These are phyloP conservation scores for Scomberomorus guttatus DNA, from an alignment of 2,797 vertebrate genomes.

Conservation along the genomic window DNA sequence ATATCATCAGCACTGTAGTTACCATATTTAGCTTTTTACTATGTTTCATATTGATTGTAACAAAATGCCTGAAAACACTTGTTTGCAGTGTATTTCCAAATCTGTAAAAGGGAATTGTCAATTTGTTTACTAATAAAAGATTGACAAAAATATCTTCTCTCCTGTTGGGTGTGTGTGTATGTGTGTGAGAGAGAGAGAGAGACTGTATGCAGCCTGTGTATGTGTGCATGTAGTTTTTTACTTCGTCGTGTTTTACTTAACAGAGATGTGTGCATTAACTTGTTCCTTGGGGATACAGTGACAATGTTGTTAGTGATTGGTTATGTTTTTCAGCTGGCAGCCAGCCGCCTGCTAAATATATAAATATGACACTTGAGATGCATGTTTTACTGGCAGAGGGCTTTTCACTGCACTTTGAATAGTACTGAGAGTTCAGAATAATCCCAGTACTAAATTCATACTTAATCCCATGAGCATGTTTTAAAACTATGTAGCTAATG, in stretches of 20 bases:
- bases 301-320: conserved; percentile 59
- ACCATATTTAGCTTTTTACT: conserved; percentile 80
- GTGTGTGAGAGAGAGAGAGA: neutral
- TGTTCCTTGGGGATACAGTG: conserved; percentile 51
- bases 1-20: conserved; percentile 75
- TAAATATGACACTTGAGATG: conserved; percentile 76
- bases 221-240: neutral
- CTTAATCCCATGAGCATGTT: conserved; percentile 10
- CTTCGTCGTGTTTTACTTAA: neutral
- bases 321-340: conserved; percentile 53
- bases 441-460: neutral
- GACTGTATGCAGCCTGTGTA: neutral
- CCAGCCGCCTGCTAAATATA: conserved; percentile 65
- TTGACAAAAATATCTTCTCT: conserved; percentile 42
- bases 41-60: conserved; percentile 79
- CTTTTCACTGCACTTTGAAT: conserved; percentile 68
- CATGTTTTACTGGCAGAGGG: conserved; percentile 52
- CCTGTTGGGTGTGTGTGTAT: neutral
- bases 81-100: conserved; percentile 78
- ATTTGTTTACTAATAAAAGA: conserved; percentile 84
- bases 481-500: neutral
- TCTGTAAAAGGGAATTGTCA: conserved; percentile 84
- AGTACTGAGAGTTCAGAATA: conserved; percentile 53
- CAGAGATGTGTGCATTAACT: conserved; percentile 19
- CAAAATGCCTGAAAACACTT: conserved; percentile 75